Percentiles rank a stretch among this genome's conserved stretches.
These are phyloP conservation scores for Eurytoma californica DNA, from an alignment of 2,888 invertebrate species.

Conservation along the genomic window DNA sequence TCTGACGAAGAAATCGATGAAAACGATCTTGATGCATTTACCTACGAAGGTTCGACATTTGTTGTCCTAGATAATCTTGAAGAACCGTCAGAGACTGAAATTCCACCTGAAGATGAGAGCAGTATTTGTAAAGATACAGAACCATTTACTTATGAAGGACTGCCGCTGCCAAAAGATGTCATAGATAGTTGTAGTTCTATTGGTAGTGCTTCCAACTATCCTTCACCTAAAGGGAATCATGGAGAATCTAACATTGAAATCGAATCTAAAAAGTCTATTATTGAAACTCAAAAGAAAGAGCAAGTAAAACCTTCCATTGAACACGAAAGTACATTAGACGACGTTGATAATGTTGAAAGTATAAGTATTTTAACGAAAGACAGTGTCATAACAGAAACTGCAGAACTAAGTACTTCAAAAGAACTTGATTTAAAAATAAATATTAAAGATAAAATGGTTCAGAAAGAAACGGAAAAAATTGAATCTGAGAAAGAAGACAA, in stretches of 20 bases:
- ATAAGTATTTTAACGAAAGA: conserved; percentile 2
- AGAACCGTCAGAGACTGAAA: conserved; percentile 39
- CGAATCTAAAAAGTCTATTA: conserved; percentile 17
- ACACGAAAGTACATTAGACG: not conserved
- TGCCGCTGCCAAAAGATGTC: conserved; percentile 51
- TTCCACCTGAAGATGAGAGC: conserved; percentile 38
- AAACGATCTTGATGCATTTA: conserved; percentile 31
- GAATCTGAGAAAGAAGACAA: not conserved
- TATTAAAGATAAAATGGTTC: not conserved
- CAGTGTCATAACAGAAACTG: conserved; percentile 10
- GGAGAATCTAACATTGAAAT: conserved; percentile 19
- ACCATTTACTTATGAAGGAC: conserved; percentile 54
- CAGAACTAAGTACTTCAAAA: not conserved
- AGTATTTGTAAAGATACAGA: conserved; percentile 27
- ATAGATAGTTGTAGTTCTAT: conserved; percentile 51
- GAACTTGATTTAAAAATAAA: conserved; percentile 9
- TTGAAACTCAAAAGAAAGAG: conserved; percentile 10
- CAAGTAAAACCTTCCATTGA: not conserved
- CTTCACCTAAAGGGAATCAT: conserved; percentile 37
- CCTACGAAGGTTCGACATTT: conserved; percentile 52
- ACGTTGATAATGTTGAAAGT: conserved; percentile 12
- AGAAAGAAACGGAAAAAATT: conserved; percentile 1
- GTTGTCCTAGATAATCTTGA: conserved; percentile 54
- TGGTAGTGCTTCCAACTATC: conserved; percentile 46
- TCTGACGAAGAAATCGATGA: conserved; percentile 1